Evolutionary conservation across 2,797 vertebrate genomes (phyloP), one percentile per base, ranked within the genome.

Genomic region (Brachyrhaphis roseni): DNA sequence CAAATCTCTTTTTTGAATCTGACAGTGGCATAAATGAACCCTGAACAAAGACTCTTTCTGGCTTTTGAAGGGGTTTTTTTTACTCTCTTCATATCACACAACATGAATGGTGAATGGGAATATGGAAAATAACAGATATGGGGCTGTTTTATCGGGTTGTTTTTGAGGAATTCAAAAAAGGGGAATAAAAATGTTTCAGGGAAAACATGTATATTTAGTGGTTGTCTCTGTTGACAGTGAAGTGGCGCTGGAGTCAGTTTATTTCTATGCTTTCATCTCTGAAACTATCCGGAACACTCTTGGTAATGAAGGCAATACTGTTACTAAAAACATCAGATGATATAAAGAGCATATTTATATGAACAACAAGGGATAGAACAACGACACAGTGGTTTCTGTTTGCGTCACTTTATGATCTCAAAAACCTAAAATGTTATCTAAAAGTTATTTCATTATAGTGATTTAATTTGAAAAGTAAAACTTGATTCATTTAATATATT

Each of bases 271-370:
- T 55, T 89, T 80, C 53, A 82, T 66, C 72, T 53, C 66, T 81
- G 75, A 86, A 89, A 88, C 72, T 46, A 84, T 85, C 75, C 57
- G 82, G 78, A 72, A 68, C 53, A 13, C 66, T 83, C 76, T 66
- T 82, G 76, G 57, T 75, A 53, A 73, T 34, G 66, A 57, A 68
- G 75, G 5, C 78, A 78, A 57, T 82, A 51, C 80, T 90, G 85
- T 84, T 90, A 83, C 86, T 86, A 89, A 92, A 90, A 77, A 83
- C 83, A 94, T 92, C 53, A 79, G 74, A 53, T 64, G 72, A 81
- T 73, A 84, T 83, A 88, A 84, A 87, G 83, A 87, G 85, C 75
- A 80, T 78, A 88, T 91, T 78, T 88, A 80, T 78, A 78, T 89
- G 87, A 89, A 39, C 8, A 66, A 39, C 62, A 36, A 20, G 34